Base-by-base conservation (phyloP, 2,797 vertebrate genomes). In the Enteromius fasciolatus region DNA sequence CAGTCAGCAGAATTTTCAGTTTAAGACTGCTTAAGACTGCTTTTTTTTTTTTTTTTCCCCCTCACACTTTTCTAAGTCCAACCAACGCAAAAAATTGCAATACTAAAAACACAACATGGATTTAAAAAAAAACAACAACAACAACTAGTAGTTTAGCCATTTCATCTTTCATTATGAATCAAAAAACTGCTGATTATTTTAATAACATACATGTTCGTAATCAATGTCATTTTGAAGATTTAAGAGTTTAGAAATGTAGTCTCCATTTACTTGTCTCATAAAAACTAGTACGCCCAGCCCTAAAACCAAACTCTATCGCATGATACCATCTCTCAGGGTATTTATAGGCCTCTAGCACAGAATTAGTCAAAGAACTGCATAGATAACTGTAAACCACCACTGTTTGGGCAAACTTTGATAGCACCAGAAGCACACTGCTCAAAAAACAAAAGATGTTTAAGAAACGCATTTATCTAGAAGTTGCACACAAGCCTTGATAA, bases 401-500 rank as follows among this genome's bases (percentile, higher is more conserved):
- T 76, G 52, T 76, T 50, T 78, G 69, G 39, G 52, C 68, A 86
- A 80, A 86, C 66, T 25, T 81, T n/a, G n/a, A 81, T 20, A 75
- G 20, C 68, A 44, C 23, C n/a, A 33, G 61, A 63, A 39, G 70
- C 23, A 54, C 41, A 36, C 48, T 8, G 17, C 57, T 46, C 28
- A 50, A 67, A 41, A 17, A 31, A 54, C 61, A 61, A 57, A 46
- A 73, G 31, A 70, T 48, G 20, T 76, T 74, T 64, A 8, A 85
- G 74, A 79, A 86, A 83, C 54, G 11, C 57, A 74, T 69, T 81
- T 84, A 87, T 87, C 85, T 50, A 52, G 25, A 77, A 73, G 54
- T 72, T 57, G 80, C 83, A 67, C 67, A 78, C 67, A 81, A 3
- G 20, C 52, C 61, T 59, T 87, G 85, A 89, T 87, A 87, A 89